These are phyloP conservation scores for Thamnaconus septentrionalis DNA, from an alignment of 2,113 vertebrate species.

Conservation along the genomic window DNA sequence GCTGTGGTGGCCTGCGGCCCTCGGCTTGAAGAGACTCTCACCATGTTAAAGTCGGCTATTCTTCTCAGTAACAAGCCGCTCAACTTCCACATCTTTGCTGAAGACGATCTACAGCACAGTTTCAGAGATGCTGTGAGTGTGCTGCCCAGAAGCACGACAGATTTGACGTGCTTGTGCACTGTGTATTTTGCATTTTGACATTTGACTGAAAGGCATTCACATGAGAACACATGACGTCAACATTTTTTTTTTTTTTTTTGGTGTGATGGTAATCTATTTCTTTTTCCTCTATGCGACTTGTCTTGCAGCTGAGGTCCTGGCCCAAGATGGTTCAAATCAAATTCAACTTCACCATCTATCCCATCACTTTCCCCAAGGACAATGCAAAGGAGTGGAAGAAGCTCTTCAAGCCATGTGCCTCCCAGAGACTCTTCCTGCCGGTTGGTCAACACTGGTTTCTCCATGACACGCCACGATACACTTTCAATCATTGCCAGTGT, in stretches of 20 bases:
- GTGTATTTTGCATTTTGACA: background rate
- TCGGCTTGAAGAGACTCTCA: slow-evolving; percentile 90
- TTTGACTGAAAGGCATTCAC: background rate
- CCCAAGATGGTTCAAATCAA: slow-evolving; percentile 68
- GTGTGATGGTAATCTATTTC: background rate
- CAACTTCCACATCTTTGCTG: slow-evolving; percentile 94
- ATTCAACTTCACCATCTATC: slow-evolving; percentile 87
- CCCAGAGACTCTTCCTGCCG: slow-evolving; percentile 94
- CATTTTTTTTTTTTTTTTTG: background rate
- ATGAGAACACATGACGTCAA: no score
- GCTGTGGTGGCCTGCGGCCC: slow-evolving; percentile 95
- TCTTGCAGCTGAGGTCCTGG: slow-evolving; percentile 84
- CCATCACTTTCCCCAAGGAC: slow-evolving; percentile 89
- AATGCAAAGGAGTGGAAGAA: slow-evolving; percentile 92
- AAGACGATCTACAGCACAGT: slow-evolving; percentile 85
- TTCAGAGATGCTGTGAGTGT: slow-evolving; percentile 84
- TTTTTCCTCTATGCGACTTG: slow-evolving; percentile 2
- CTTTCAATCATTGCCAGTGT: background rate
- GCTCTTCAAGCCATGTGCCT: slow-evolving; percentile 96
- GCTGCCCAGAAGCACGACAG: background rate
- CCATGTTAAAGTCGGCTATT: slow-evolving; percentile 92
- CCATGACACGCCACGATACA: background rate
- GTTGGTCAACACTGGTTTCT: slow-evolving; percentile 74
- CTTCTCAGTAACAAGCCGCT: slow-evolving; percentile 86
- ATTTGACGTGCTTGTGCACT: background rate